Evolutionary conservation across 2,888 invertebrate genomes (phyloP), one percentile per base, ranked within the genome.

Genomic region (Shargacucullia verbasci): DNA sequence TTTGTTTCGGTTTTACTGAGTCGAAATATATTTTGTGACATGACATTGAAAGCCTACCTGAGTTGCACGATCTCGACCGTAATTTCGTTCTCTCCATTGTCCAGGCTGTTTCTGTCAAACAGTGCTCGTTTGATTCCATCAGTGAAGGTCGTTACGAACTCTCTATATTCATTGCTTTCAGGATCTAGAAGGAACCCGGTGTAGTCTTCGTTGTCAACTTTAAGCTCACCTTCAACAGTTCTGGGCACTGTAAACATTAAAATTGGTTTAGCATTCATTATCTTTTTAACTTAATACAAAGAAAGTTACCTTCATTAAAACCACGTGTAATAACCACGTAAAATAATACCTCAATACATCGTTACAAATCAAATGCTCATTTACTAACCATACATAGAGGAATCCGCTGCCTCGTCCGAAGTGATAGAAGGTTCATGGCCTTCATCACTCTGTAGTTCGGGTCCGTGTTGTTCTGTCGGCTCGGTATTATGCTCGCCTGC

Each of bases 161-260:
- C 91, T 73, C 94, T 94, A 85, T 95, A 97, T 71, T 95, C 95
- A 12, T 94, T 85, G 50, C 96, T 96, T 35, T 95, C 95, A 13
- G 92, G 91, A 76, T 96, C 94, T 33, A 89, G 85, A 39, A 97
- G 89, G 15, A 94, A 95, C 1, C 94, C 88, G 9, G 92, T 92
- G 85, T 95, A 97, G 39, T 95, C 94, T 71, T 96, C 92, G 79
- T 96, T 96, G 72, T 96, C 96, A 33, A 97, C 94, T 57, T 88
- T 95, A 52, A 97, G 81, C 75, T 95, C 94, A 2, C 96, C 96
- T 85, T 97, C 96, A 39, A 97, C 79, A 2, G 96, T 96, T 80
- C 95, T 92, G 47, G 96, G 96, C 66, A 97, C 97, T 95, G 89
- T 41, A 86, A 68, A 54, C 60, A n/a, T 65, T 43, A 52, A 27